Evolutionary conservation across 2,797 vertebrate genomes (phyloP), one percentile per base, ranked within the genome.

Genomic region (Meda fulgida): DNA sequence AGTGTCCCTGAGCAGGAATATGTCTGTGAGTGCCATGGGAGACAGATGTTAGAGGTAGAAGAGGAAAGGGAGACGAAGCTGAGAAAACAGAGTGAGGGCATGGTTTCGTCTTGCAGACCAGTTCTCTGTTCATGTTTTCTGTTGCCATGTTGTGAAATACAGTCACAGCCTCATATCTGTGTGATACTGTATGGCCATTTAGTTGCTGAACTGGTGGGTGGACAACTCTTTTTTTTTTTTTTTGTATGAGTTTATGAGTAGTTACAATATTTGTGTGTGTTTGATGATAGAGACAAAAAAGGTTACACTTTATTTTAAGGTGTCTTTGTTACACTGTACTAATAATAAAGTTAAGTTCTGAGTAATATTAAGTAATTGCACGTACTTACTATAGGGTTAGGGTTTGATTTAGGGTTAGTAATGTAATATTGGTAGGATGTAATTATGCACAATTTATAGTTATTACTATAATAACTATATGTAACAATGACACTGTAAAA

Each of bases 21-120:
- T 80, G 63, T 80, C 69, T 85, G 70, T 78, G 46, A 78, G 58
- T 53, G 69, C 79, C 53, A 48, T 53, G 40, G 82, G 83, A 88
- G 81, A 89, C 85, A 85, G 80, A 85, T 85, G 77, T 65, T 76
- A 80, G 58, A 65, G 26, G 76, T 34, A 87, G 66, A 75, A 58
- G 70, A 65, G 63, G 55, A 76, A 72, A 65, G 65, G 40, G 70
- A 85, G 73, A 65, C 11, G 40, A 85, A 80, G 60, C 55, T 70
- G 43, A 81, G 19, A 48, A 70, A 40, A 76, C 67, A 77, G 60
- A 79, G 51, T 8, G 26, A 21, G 7, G 46, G 58, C 21, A 85
- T 16, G 40, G 51, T 60, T 72, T 72, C 1, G 29, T 63, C 29
- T 26, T 81, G 23, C 29, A 75, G 55, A 85, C 73, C 36, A 58